Evolutionary conservation across 1,140 invertebrate genomes (phyloP), one percentile per base, ranked within the genome.

Genomic region (Microplitis mediator): DNA sequence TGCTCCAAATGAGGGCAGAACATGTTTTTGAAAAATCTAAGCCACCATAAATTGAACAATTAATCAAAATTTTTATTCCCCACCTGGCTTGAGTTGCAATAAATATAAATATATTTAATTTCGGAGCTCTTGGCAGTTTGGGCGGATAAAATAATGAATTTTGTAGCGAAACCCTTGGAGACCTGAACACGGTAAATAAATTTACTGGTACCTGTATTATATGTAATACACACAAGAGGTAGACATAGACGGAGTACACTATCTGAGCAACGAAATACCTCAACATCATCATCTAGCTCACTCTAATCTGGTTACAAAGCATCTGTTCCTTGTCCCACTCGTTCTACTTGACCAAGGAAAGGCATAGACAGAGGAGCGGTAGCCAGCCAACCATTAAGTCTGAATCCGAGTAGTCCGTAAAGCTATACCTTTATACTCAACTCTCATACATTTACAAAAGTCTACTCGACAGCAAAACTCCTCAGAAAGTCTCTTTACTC

Each of bases 341-440:
- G 71, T 75, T 71, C 62, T 71, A 69, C 72, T 77, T 67, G 34
- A 71, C 45, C 69, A 74, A 80, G 76, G 75, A 79, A 79, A 83
- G 74, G 71, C 74, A 79, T 74, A 79, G 56, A 58, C 56, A 58
- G 78, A 80, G 79, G 79, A 85, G 80, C 79, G 80, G 84, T 81
- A 71, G 67, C 69, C 84, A 82, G 80, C 83, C 76, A 79, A 84
- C 80, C 85, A 75, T 85, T 75, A 82, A 79, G 73, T 80, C 79
- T 76, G 78, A 84, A 82, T 83, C 11, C 80, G 74, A 82, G 60
- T 45, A 83, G 79, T 81, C 79, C 75, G 74, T 82, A 79, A 54
- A 23, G 4, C 52, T n/a, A n/a, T 54, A 54, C 52, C 52, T 54
- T 11, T 54, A 54, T 54, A 54, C 52, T 54, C 9, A 5, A 54